These are phyloP conservation scores for Oxyteleia sp. DNA, from an alignment of 2,888 invertebrate genomes.

Conservation along the genomic window DNA sequence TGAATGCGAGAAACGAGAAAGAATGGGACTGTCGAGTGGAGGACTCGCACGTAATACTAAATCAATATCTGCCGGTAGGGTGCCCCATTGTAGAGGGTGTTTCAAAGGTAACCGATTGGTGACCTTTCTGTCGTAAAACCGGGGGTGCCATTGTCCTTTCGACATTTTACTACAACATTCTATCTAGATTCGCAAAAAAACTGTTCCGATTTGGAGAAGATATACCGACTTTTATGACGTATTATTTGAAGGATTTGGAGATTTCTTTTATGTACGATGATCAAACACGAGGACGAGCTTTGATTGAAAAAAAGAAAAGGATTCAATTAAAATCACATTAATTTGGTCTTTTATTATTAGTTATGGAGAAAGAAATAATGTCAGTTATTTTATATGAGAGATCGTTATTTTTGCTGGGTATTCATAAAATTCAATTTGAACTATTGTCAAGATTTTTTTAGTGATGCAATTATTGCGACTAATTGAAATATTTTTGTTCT, in stretches of 20 bases:
- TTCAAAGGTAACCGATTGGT: conserved; percentile 79
- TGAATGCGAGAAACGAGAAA: conserved; percentile 79
- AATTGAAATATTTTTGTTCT: too few species aligned
- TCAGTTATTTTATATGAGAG: not conserved
- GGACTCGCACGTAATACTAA: conserved; percentile 84
- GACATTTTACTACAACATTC: conserved; percentile 54
- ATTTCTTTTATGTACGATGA: not conserved
- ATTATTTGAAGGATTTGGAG: conserved; percentile 19
- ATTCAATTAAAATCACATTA: conserved; percentile 6
- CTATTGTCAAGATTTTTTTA: too few species aligned
- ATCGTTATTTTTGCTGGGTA: not conserved
- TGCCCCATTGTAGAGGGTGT: conserved; percentile 79
- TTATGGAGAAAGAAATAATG: too few species aligned
- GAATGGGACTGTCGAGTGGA: too few species aligned
- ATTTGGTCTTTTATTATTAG: not conserved
- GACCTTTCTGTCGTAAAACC: conserved; percentile 61
- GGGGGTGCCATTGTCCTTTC: conserved; percentile 60
- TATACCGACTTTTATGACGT: conserved; percentile 51
- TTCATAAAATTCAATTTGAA: too few species aligned
- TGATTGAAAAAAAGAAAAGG: not conserved
- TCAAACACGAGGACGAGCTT: not conserved
- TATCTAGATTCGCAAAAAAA: conserved; percentile 16
- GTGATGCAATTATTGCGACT: too few species aligned
- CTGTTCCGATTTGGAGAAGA: conserved; percentile 26
- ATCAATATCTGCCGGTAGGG: conserved; percentile 84